These are phyloP conservation scores for Polyommatus icarus DNA, from an alignment of 2,888 invertebrate species.

Conservation along the genomic window DNA sequence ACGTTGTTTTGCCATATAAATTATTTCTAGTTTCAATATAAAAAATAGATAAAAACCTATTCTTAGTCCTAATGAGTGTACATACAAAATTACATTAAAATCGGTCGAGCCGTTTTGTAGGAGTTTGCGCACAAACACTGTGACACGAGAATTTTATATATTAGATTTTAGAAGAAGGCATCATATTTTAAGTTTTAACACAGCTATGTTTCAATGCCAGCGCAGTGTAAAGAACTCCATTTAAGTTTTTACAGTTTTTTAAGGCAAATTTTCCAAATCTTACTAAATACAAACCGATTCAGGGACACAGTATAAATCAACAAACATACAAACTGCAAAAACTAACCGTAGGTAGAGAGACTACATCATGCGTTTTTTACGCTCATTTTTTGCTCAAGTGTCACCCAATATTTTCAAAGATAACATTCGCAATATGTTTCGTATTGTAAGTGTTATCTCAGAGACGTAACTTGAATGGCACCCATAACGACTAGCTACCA, in stretches of 20 bases:
- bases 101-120: too few relatives aligned
- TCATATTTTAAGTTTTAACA: too few relatives aligned
- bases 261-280: not conserved
- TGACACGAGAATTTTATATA: too few relatives aligned
- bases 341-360: not conserved
- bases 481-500: not conserved
- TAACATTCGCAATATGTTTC: constrained; percentile 22
- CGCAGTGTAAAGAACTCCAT: not conserved
- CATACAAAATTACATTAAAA: too few relatives aligned
- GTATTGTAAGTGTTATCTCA: not conserved
- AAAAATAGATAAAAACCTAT: too few relatives aligned
- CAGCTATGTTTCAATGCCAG: not conserved
- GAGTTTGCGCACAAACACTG: too few relatives aligned
- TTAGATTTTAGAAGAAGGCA: too few relatives aligned
- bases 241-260: not conserved
- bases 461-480: not conserved
- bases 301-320: not conserved
- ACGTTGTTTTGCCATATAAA: too few relatives aligned
- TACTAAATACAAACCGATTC: not conserved
- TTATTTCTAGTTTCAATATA: too few relatives aligned
- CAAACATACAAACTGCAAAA: not conserved
- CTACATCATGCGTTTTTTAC: not conserved
- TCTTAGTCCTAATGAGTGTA: too few relatives aligned
- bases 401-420: not conserved
- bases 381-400: constrained; percentile 4